phyloP scores from a whole-genome alignment of 2,797 vertebrate genomes.

The Hypotaenidia philippensis region DNA sequence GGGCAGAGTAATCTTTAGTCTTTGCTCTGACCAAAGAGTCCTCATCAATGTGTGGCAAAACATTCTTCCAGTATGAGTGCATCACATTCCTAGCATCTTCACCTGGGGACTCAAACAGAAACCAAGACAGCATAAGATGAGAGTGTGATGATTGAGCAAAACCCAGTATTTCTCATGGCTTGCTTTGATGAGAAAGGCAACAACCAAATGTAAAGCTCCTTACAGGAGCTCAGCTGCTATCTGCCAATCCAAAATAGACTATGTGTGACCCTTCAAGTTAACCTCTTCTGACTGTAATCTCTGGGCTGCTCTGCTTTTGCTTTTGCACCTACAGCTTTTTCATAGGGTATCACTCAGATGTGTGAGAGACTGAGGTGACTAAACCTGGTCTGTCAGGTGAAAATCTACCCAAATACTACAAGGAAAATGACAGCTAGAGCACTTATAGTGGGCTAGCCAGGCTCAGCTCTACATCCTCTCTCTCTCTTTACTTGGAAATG shows the following conservation, averaged over 20 bases:
- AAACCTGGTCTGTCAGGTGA: constrained; percentile 34
- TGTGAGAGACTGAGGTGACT: background rate
- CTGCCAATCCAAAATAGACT: background rate
- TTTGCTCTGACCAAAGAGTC: background rate
- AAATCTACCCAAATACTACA: background rate
- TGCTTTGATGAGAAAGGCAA: constrained; percentile 6
- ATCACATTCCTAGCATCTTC: background rate
- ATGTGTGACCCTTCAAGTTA: background rate
- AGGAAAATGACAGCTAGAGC: constrained; percentile 1
- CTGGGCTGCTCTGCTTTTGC: constrained; percentile 5
- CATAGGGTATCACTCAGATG: background rate
- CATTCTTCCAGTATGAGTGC: background rate
- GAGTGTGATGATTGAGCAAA: background rate
- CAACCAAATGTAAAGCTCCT: background rate
- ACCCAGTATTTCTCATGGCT: background rate
- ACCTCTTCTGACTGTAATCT: background rate
- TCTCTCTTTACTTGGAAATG: background rate
- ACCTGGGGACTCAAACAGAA: background rate
- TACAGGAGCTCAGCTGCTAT: background rate
- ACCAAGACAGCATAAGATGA: background rate
- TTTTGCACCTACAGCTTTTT: constrained; percentile 16
- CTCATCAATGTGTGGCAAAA: background rate
- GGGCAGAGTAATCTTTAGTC: background rate
- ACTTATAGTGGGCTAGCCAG: background rate
- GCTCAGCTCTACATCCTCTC: background rate